Percentiles rank a stretch among this genome's conserved stretches.
phyloP scores from a whole-genome alignment of 2,797 vertebrate species.

The Pangasius sanitwongsei region DNA sequence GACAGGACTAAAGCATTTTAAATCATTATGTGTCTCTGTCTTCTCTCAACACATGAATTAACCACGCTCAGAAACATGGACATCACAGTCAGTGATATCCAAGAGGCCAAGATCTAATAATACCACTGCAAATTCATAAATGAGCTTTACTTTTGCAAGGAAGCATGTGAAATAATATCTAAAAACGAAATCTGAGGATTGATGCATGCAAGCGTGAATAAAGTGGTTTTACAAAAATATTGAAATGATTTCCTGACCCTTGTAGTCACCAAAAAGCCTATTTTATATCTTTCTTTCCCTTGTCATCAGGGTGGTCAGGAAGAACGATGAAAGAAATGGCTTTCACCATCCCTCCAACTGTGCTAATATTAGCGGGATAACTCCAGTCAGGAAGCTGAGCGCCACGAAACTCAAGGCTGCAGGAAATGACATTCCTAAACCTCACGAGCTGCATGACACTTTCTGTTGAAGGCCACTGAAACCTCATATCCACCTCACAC shows the following conservation, averaged over 20 bases:
- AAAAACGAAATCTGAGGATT: neutral
- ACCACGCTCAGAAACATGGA: neutral
- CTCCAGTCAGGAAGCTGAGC: constrained; percentile 57
- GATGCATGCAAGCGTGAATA: neutral
- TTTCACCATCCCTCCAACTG: constrained; percentile 43
- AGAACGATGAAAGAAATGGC: constrained; percentile 4
- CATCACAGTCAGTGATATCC: neutral
- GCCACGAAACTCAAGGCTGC: constrained; percentile 57
- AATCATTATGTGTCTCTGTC: constrained; percentile 25
- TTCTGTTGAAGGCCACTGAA: constrained; percentile 20
- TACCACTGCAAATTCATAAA: neutral
- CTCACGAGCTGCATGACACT: constrained; percentile 15
- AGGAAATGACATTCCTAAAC: constrained; percentile 56
- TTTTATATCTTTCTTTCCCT: constrained; percentile 34
- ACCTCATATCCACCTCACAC: constrained; percentile 8
- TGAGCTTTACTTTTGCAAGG: neutral
- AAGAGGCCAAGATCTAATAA: constrained; percentile 13
- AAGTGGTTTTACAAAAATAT: constrained; percentile 1
- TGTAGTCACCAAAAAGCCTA: neutral
- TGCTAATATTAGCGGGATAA: constrained; percentile 56
- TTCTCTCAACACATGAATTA: constrained; percentile 14
- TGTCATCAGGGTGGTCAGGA: constrained; percentile 52
- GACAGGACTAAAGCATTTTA: constrained; percentile 39
- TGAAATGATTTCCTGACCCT: neutral
- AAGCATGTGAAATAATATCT: neutral